A percentile compares a stretch with the other conserved stretches of the same genome.
phyloP scores from a whole-genome alignment of 2,797 vertebrate genomes.

The Oryzias dopingdopingensis region DNA sequence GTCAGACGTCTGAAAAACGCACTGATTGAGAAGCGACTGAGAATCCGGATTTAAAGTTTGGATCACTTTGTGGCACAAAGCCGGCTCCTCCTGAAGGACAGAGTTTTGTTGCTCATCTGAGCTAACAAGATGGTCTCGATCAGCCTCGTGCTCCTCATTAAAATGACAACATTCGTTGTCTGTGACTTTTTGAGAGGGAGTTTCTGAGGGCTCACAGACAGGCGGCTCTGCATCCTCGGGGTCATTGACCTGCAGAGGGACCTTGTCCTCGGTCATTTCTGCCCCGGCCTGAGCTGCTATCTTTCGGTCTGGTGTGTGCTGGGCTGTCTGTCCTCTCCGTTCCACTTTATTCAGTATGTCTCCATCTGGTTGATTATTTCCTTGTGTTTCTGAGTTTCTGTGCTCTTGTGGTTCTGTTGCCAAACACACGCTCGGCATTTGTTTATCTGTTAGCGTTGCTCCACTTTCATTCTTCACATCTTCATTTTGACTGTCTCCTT shows the following conservation, averaged over 20 bases:
- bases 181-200: constrained; percentile 20
- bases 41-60: constrained; percentile 4
- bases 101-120: background rate
- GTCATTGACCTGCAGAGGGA: constrained; percentile 44
- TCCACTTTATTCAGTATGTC: constrained; percentile 32
- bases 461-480: constrained; percentile 36
- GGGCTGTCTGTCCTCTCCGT: constrained; percentile 52
- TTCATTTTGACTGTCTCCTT: constrained; percentile 6
- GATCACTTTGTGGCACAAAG: background rate
- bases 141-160: background rate
- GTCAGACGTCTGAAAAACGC: background rate
- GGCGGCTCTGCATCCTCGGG: constrained; percentile 23
- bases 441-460: background rate
- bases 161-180: constrained; percentile 8
- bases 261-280: constrained; percentile 37
- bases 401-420: constrained; percentile 10
- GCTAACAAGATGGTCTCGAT: background rate
- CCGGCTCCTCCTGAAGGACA: background rate
- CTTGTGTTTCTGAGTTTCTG: constrained; percentile 28
- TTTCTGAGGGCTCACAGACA: constrained; percentile 16
- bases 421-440: constrained; percentile 26
- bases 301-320: constrained; percentile 51
- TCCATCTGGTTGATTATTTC: constrained; percentile 30
- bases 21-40: background rate
- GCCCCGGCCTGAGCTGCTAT: constrained; percentile 37